Evolutionary conservation across 1,140 invertebrate genomes (phyloP), one percentile per base, ranked within the genome.

Genomic region (Acromyrmex heyeri): DNA sequence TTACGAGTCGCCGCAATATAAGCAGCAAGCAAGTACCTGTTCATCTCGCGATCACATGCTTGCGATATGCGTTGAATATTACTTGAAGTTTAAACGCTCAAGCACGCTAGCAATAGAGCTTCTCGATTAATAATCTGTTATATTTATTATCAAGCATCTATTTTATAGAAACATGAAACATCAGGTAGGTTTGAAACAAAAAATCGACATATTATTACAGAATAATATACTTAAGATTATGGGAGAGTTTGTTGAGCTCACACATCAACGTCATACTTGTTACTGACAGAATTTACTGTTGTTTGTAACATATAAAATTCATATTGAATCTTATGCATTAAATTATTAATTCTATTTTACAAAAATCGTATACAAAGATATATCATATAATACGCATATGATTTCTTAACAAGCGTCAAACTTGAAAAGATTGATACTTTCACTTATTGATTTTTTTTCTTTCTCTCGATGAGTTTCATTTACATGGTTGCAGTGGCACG

Each of bases 391-490:
- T 59, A 61, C 44, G 53, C 64, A 53, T 59, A 72, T 59, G 69
- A 70, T 86, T 87, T 53, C 57, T 87, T 90, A 90, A 90, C 65
- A 87, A 88, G 76, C 62, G 57, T n/a, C 18, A 83, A 87, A 69
- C 57, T 77, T 12, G 64, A 55, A 24, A 59, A 24, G 24, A 24
- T 24, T 24, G 24, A 24, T 24, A 24, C 24, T 24, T 24, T 24
- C 24, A 24, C 24, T 64, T 30, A 14, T n/a, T 69, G 59, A n/a
- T 72, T 64, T 10, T 76, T 72, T 50, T 70, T 44, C 62, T 16
- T 44, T 81, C 48, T 81, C 53, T 72, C 2, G 10, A 30, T 34
- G n/a, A 34, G 21, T 27, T 53, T 57, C 69, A 57, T 44, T 59
- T 38, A n/a, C n/a, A 24, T 69, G 30, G 34, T 24, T 67, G 48